Percentiles rank a stretch among this genome's conserved stretches.
Evolutionary conservation across 2,888 invertebrate species (phyloP).

Genomic region (Torymus tubicola): DNA sequence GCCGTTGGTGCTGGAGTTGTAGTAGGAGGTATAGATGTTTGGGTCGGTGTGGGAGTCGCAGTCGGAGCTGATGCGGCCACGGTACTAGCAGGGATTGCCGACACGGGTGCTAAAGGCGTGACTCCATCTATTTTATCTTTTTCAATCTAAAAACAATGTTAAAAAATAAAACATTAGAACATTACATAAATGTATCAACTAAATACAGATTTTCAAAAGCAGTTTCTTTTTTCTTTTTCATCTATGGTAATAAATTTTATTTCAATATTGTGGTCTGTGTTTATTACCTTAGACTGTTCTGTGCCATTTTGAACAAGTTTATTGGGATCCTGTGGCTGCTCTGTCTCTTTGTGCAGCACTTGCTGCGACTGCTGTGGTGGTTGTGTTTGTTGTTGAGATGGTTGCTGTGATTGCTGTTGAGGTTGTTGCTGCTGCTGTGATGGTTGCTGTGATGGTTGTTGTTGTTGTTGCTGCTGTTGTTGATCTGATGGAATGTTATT

Average conservation of each 20-base stretch:
- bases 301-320: slow-evolving; percentile 58
- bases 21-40: not conserved
- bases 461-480: slow-evolving; percentile 61
- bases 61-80: not conserved
- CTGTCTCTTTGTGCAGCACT: slow-evolving; percentile 44
- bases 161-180: not conserved
- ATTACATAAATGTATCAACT: too few relatives aligned
- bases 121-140: slow-evolving; percentile 47
- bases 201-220: too few relatives aligned
- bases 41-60: not conserved
- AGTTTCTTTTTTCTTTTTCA: too few relatives aligned
- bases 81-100: slow-evolving; percentile 1
- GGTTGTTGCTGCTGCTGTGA: slow-evolving; percentile 45
- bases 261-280: not conserved
- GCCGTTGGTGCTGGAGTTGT: not conserved
- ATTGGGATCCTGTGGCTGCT: slow-evolving; percentile 42
- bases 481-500: slow-evolving; percentile 63
- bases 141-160: slow-evolving; percentile 22
- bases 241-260: not conserved
- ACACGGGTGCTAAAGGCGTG: not conserved
- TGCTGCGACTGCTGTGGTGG: slow-evolving; percentile 35
- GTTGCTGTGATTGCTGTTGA: slow-evolving; percentile 36
- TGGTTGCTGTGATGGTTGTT: slow-evolving; percentile 53
- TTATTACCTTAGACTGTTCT: slow-evolving; percentile 51
- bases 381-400: slow-evolving; percentile 24